Base-by-base conservation (phyloP, 2,113 vertebrate genomes). In the Pampusana beccarii region DNA sequence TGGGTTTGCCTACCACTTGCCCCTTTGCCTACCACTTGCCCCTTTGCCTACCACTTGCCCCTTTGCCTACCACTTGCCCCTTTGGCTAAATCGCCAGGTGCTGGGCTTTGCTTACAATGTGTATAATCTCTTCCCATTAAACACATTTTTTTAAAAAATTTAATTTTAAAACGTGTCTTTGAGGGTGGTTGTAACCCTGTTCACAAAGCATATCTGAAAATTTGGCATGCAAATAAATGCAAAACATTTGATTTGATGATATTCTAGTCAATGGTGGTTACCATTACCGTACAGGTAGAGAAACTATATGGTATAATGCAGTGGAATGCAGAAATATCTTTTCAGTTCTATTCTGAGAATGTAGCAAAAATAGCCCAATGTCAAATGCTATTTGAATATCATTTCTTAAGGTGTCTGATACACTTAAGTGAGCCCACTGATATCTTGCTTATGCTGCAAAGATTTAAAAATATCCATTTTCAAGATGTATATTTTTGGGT, bases 351-450 rank as follows among this genome's bases (percentile, higher is more conserved):
- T 93, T 94, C 65, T 74, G 91, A 85, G 57, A 79, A 72, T 5
- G 72, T 40, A 71, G 34, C 77, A 96, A 96, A 96, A 96, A 97
- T 94, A 97, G 77, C 34, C 81, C 36, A 8, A 85, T 96, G 95
- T 97, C 96, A 96, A 95, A 93, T 93, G 51, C 25, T 89, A 20
- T 97, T 92, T 92, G 75, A 79, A 26, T 73, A 92, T 85, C 6
- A n/a, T 65, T 95, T 75, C 66, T 88, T 95, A 95, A 87, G 72
- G 31, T 87, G 91, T 86, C 93, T 66, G 40, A 91, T 93, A 56
- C 36, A 31, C 33, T 97, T 95, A 80, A 91, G 62, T 88, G 38
- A 92, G 15, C 36, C 38, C 53, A 70, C 29, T 91, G 79, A 51
- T 94, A 51, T 70, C 72, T 96, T 91, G 80, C 79, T 83, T 95